Evolutionary conservation across 2,888 invertebrate genomes (phyloP).

Genomic region (Stomorhina lunata): DNA sequence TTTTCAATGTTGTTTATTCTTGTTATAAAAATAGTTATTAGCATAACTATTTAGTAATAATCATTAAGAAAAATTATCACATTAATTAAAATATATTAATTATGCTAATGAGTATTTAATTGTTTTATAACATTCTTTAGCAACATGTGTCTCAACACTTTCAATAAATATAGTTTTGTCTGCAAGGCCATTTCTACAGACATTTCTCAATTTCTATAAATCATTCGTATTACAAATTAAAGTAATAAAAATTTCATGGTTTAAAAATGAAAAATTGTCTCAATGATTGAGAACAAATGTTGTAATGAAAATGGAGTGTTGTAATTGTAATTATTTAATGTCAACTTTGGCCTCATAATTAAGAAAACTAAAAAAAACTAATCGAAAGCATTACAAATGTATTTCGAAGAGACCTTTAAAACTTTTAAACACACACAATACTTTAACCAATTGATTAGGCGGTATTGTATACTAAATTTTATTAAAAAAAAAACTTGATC

Average conservation of each 20-base stretch:
- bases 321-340: slow-evolving; percentile 33
- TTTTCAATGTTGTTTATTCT: too few relatives aligned
- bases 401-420: background rate
- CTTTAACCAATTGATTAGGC: slow-evolving; percentile 38
- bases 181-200: too few relatives aligned
- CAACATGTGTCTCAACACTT: too few relatives aligned
- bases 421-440: background rate
- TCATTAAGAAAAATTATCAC: too few relatives aligned
- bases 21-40: too few relatives aligned
- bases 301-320: background rate
- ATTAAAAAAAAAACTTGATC: background rate
- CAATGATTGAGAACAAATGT: slow-evolving; percentile 22
- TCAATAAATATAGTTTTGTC: too few relatives aligned
- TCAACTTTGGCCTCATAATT: slow-evolving; percentile 49
- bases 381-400: slow-evolving; percentile 4
- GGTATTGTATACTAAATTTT: background rate
- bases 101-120: too few relatives aligned
- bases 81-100: too few relatives aligned
- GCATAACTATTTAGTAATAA: too few relatives aligned
- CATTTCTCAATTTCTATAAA: background rate
- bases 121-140: too few relatives aligned
- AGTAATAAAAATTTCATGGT: background rate
- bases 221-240: background rate
- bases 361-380: slow-evolving; percentile 17
- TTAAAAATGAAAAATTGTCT: background rate